These are phyloP conservation scores for Trichogramma dendrolimi DNA, from an alignment of 2,888 invertebrate genomes.

Conservation along the genomic window DNA sequence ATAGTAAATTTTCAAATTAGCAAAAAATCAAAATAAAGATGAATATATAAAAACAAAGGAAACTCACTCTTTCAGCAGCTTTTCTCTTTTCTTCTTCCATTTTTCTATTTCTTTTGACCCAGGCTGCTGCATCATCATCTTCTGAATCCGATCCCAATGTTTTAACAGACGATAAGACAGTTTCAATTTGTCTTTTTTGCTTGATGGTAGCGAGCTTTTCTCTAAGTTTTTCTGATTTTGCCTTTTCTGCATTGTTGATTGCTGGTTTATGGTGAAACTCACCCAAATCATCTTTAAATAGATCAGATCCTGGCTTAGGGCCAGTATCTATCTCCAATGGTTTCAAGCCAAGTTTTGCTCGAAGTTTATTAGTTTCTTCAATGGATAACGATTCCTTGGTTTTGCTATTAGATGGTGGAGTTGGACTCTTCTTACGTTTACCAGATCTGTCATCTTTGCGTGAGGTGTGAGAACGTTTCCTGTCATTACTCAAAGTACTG, in stretches of 20 bases:
- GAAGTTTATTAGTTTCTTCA: constrained; percentile 80
- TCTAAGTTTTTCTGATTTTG: constrained; percentile 74
- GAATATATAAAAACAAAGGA: constrained; percentile 39
- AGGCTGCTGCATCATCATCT: constrained; percentile 69
- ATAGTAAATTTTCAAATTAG: constrained; percentile 25
- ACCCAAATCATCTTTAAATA: constrained; percentile 60
- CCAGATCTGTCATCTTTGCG: not conserved
- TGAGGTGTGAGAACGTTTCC: too few relatives aligned
- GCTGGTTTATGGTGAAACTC: constrained; percentile 87
- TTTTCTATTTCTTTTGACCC: constrained; percentile 79
- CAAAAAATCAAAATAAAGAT: not conserved
- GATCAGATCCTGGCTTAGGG: constrained; percentile 35
- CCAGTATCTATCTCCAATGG: constrained; percentile 69
- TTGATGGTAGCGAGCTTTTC: constrained; percentile 73
- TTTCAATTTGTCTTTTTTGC: constrained; percentile 74
- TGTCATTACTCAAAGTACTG: too few relatives aligned
- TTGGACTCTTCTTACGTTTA: constrained; percentile 25
- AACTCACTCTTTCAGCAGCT: constrained; percentile 71
- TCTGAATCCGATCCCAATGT: constrained; percentile 70
- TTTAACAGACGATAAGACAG: constrained; percentile 60
- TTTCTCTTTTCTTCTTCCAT: constrained; percentile 74
- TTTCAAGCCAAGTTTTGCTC: constrained; percentile 90
- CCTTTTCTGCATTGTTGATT: constrained; percentile 68
- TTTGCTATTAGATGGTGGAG: constrained; percentile 43
- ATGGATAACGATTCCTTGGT: constrained; percentile 66